Evolutionary conservation across 2,888 invertebrate species (phyloP), one percentile per base, ranked within the genome.

Genomic region (Leptinotarsa juncta): DNA sequence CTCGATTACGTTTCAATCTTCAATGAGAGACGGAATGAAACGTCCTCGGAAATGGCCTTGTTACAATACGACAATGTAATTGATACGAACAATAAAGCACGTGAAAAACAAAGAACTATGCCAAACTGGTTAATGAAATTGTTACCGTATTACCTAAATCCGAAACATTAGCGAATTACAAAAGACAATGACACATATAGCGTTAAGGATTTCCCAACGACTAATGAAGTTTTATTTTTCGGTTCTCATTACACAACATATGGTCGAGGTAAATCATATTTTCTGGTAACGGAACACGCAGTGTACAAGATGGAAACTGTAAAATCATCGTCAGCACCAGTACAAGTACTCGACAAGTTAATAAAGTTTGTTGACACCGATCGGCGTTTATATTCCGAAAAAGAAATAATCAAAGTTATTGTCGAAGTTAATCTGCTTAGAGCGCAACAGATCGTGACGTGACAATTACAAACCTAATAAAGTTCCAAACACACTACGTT

Each of bases 121-220:
- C 4, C 4, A 23, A 57, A 23, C 57, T 23, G 57, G 57, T 18
- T 57, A 57, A 57, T 57, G 57, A 57, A 57, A 57, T 57, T 16
- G 5, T 57, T 57, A 23, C 20, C 20, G 57, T 57, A 57, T 57
- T 57, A 57, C 57, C 15, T 15, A 57, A 57, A 18, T 23, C 20
- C 15, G 23, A 57, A 10, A 57, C 16, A 51, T 57, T 20, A 57
- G 15, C 57, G 57, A 57, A 57, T 57, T 20, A 20, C 20, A 57
- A 57, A 57, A 57, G 57, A 57, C 57, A 57, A 57, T 57, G 57
- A 57, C 57, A 57, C 57, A 57, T 15, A 57, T 57, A 57, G 20
- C 12, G 57, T 57, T 57, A 26, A 57, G 20, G 57, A 57, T 57
- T 57, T 57, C 57, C 26, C 15, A 57, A 57, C 23, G 23, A 23